Conservation (phyloP, 1,140 invertebrate species). For the Ceratosolen fusciceps region DNA sequence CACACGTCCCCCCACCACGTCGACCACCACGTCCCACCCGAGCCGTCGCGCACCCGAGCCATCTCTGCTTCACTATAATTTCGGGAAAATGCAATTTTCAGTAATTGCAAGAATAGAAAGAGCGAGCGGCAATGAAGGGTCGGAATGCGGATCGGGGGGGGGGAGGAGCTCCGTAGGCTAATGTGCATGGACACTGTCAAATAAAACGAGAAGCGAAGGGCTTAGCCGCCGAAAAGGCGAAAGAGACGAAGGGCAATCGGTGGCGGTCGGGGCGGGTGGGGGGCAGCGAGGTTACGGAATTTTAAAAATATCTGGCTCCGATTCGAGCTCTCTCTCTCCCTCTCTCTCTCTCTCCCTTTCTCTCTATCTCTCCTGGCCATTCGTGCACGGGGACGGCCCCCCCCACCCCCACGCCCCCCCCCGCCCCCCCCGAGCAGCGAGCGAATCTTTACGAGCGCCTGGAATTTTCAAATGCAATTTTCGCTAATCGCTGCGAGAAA, state of each 20-base stretch:
- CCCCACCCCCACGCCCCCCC: background rate
- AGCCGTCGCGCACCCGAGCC: no score
- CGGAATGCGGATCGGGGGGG: constrained; percentile 11
- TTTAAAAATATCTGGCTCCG: background rate
- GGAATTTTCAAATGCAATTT: constrained; percentile 57
- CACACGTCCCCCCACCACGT: no score
- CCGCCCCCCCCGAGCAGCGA: constrained; percentile 48
- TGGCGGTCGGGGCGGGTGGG: no score
- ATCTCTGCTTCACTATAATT: constrained; percentile 61
- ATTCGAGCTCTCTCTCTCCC: background rate
- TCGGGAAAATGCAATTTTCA: constrained; percentile 64
- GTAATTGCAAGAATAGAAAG: constrained; percentile 59
- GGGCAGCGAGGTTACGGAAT: constrained; percentile 29
- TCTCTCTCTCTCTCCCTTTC: no score
- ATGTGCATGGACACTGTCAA: background rate
- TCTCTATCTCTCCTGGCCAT: no score
- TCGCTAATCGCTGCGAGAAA: constrained; percentile 50
- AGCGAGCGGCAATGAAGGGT: background rate
- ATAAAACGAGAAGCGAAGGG: background rate
- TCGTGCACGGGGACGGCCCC: no score
- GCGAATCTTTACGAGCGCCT: constrained; percentile 54
- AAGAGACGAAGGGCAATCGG: background rate
- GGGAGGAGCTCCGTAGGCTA: background rate
- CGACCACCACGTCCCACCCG: no score
- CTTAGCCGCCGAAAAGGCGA: background rate